Evolutionary conservation across 2,113 vertebrate species (phyloP), one percentile per base, ranked within the genome.

Genomic region (Sula dactylatra): DNA sequence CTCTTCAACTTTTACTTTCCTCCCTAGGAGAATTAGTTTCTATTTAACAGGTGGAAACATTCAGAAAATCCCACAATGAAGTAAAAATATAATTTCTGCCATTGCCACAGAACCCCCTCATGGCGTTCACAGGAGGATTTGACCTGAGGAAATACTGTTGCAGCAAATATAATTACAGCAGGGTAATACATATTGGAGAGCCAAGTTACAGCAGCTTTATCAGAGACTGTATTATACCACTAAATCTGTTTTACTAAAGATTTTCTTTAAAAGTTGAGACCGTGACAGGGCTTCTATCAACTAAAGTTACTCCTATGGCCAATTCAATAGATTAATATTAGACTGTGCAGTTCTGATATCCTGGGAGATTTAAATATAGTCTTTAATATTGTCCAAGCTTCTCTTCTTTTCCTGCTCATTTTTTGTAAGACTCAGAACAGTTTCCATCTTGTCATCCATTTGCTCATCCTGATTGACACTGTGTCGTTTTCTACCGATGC

Each of bases 91-190:
- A 0, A 49, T 83, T 84, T 94, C 79, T 97, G 62, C 36, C 64
- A 93, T 61, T 0, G 7, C 83, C 67, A 31, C 36, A 70, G 25
- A 62, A 71, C 11, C 29, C 15, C 20, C 44, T 50, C 47, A 56
- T 0, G 1, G 61, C 17, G 45, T 95, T 95, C 5, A 0, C 70
- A 90, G 88, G 62, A 90, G 86, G 88, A 92, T 95, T 88, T 62
- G 73, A 89, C 93, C 73, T 79, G 40, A 94, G 91, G 93, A 92
- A 81, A 92, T 83, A 66, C 13, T 83, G 72, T 83, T 92, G 72
- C 80, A 86, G 72, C 67, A 86, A 86, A 64, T 70, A 45, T 94
- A 90, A 93, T 94, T 96, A 91, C 88, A 94, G 55, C 26, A 73
- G 72, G 32, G 42, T 92, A 91, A 86, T 62, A 73, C 58, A 74